Evolutionary conservation across 1,140 invertebrate genomes (phyloP).

Genomic region (Helicoverpa zea): DNA sequence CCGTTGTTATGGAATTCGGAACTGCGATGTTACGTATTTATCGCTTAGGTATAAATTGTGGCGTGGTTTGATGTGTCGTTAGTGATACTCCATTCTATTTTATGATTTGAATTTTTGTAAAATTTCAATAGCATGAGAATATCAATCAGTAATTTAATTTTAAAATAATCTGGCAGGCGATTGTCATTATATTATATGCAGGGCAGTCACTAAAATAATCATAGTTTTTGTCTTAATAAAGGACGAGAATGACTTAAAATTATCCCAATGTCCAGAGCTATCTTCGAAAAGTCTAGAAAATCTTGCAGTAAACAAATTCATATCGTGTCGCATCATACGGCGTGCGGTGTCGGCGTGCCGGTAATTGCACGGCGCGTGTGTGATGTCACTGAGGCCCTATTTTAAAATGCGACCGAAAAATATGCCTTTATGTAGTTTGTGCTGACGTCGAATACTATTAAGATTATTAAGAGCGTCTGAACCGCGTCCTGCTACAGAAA

Average conservation of each 20-base stretch:
- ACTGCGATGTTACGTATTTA: background rate
- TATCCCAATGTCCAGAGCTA: too few relatives aligned
- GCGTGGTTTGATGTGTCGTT: too few relatives aligned
- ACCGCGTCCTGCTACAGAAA: background rate
- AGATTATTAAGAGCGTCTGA: background rate
- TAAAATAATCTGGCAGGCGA: too few relatives aligned
- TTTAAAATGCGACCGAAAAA: background rate
- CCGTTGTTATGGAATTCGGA: background rate
- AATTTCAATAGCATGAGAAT: too few relatives aligned
- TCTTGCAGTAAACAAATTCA: background rate
- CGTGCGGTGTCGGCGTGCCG: background rate
- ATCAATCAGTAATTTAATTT: too few relatives aligned
- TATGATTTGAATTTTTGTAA: too few relatives aligned
- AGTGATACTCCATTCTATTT: too few relatives aligned
- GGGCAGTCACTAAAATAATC: too few relatives aligned
- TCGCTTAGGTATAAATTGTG: background rate
- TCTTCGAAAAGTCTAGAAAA: background rate
- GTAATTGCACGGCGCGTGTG: conserved; percentile 21
- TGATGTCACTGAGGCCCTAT: conserved; percentile 15
- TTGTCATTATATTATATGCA: too few relatives aligned
- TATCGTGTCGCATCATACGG: background rate
- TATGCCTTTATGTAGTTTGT: background rate
- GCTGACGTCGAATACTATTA: background rate
- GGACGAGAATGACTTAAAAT: background rate
- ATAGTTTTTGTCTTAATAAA: background rate